Conservation (phyloP, 1,140 invertebrate genomes). For the Sminthurides bifidus region DNA sequence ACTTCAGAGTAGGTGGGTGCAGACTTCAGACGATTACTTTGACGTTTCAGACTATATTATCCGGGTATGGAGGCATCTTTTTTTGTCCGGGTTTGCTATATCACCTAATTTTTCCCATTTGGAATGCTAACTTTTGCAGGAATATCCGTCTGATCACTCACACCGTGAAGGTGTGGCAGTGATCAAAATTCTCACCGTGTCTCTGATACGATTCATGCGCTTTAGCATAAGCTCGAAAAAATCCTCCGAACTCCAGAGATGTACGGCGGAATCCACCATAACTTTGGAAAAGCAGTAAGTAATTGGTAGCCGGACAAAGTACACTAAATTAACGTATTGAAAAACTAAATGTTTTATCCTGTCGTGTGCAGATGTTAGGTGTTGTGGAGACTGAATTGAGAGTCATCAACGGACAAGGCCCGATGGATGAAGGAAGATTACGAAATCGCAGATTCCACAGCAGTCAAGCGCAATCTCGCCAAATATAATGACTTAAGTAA, state of each 20-base stretch:
- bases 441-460: too few relatives aligned
- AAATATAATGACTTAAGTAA: too few relatives aligned
- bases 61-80: too few relatives aligned
- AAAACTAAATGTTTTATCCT: neutral
- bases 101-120: too few relatives aligned
- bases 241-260: conserved; percentile 6
- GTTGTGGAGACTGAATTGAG: neutral
- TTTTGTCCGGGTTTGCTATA: too few relatives aligned
- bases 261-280: conserved; percentile 18
- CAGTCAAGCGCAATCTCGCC: too few relatives aligned
- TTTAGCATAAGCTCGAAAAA: conserved; percentile 5
- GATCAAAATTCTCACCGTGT: too few relatives aligned
- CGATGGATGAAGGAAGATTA: too few relatives aligned
- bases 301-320: neutral
- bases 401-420: neutral
- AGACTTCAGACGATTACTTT: too few relatives aligned
- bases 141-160: neutral
- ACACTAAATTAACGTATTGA: neutral
- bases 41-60: too few relatives aligned
- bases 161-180: neutral
- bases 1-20: neutral
- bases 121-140: too few relatives aligned
- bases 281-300: conserved; percentile 13
- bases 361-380: neutral
- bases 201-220: too few relatives aligned